A percentile compares a stretch with the other conserved stretches of the same genome.
Conservation (phyloP, 2,888 invertebrate genomes). For the Rhamnusium bicolor region DNA sequence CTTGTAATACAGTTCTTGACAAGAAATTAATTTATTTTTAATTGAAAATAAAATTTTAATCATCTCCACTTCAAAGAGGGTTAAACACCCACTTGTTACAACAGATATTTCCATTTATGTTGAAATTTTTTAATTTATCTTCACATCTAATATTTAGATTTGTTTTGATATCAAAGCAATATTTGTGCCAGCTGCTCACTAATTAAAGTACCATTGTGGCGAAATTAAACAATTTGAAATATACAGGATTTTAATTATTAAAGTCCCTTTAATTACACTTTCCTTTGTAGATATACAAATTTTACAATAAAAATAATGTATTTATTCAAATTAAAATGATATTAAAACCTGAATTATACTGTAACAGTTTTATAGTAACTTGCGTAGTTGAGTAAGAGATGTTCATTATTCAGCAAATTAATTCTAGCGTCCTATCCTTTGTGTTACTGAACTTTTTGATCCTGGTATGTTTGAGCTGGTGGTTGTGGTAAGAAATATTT, state of each 20-base stretch:
- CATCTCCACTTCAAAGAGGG: too few species aligned
- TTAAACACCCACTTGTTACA: too few species aligned
- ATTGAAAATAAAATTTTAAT: neutral
- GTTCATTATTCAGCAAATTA: neutral
- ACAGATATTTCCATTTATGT: neutral
- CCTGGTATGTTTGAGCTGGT: neutral
- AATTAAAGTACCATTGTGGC: neutral
- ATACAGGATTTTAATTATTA: neutral
- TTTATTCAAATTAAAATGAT: neutral
- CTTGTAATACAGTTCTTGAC: neutral
- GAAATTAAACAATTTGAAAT: too few species aligned
- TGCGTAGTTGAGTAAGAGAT: neutral
- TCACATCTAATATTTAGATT: neutral
- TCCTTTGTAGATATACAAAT: too few species aligned
- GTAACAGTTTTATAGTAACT: neutral
- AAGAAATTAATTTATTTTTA: neutral
- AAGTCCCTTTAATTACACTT: neutral
- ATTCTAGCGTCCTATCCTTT: neutral
- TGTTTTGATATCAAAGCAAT: neutral
- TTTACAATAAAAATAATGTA: neutral
- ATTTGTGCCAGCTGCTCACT: neutral
- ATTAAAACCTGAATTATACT: too few species aligned
- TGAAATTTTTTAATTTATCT: neutral
- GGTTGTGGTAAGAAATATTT: neutral
- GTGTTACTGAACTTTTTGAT: neutral